phyloP scores from a whole-genome alignment of 2,888 invertebrate species.

The Lycaena phlaeas region DNA sequence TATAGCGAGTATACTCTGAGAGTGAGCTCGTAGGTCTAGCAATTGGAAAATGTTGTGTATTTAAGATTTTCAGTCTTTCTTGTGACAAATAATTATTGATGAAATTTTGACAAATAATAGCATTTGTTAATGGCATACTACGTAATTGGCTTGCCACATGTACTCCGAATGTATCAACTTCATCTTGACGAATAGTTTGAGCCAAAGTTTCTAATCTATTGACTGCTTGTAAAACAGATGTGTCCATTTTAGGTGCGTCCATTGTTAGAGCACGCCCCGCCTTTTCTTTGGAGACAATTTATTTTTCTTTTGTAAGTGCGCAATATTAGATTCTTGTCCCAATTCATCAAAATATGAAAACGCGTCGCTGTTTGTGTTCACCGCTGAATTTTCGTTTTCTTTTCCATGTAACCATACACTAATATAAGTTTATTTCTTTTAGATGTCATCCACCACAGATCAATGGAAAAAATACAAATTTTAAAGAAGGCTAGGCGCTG shows the following conservation, averaged over 20 bases:
- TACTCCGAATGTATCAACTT: constrained; percentile 27
- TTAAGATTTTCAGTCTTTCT: constrained; percentile 21
- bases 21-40: constrained; percentile 24
- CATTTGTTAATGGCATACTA: constrained; percentile 24
- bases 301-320: constrained; percentile 22
- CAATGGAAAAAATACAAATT: too few relatives aligned
- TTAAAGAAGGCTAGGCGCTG: too few relatives aligned
- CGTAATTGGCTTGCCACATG: constrained; percentile 27
- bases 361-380: constrained; percentile 21
- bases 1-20: too few relatives aligned
- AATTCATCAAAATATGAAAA: constrained; percentile 26
- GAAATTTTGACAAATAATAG: constrained; percentile 25
- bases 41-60: constrained; percentile 21
- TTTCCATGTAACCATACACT: constrained; percentile 22
- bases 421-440: constrained; percentile 17
- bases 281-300: constrained; percentile 23
- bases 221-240: constrained; percentile 23
- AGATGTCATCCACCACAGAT: background rate
- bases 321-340: constrained; percentile 24
- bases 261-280: constrained; percentile 20
- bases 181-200: constrained; percentile 21
- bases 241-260: constrained; percentile 22
- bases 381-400: constrained; percentile 16
- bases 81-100: constrained; percentile 26
- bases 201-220: constrained; percentile 16